Percentiles rank a stretch among this genome's conserved stretches.
Evolutionary conservation across 2,888 invertebrate species (phyloP).

Genomic region (Drosophila kuntzei): DNA sequence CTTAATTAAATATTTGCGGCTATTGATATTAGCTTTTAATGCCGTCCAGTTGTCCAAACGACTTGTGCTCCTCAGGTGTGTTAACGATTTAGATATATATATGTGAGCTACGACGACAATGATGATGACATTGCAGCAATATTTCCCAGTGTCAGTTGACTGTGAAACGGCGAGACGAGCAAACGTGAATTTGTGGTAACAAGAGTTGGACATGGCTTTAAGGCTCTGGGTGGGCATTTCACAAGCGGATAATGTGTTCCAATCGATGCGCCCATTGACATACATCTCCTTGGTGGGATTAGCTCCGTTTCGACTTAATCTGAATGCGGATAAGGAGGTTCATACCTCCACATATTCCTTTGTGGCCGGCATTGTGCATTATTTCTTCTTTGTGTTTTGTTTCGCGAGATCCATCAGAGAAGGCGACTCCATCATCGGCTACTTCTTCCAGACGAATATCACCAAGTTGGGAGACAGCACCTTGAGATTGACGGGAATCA

Average conservation of each 20-base stretch:
- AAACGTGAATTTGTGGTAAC: conserved; percentile 38
- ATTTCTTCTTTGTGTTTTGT: conserved; percentile 79
- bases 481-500: conserved; percentile 80
- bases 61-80: conserved; percentile 44
- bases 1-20: conserved; percentile 76
- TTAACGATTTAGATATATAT: conserved; percentile 59
- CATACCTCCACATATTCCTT: conserved; percentile 79
- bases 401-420: conserved; percentile 75
- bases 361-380: conserved; percentile 79
- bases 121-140: conserved; percentile 20
- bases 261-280: conserved; percentile 81
- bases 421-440: conserved; percentile 84
- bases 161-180: conserved; percentile 45
- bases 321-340: conserved; percentile 80
- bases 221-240: conserved; percentile 79
- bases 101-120: not conserved
- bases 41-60: conserved; percentile 52
- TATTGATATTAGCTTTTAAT: conserved; percentile 70
- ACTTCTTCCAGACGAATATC: conserved; percentile 84
- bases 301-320: conserved; percentile 81
- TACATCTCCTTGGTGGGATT: conserved; percentile 83
- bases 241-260: conserved; percentile 83
- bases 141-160: conserved; percentile 57
- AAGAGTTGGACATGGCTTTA: conserved; percentile 61
- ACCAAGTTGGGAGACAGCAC: conserved; percentile 83